A percentile compares a stretch with the other conserved stretches of the same genome.
These are phyloP conservation scores for Muschampia plurimacula DNA, from an alignment of 2,888 invertebrate genomes.

Conservation along the genomic window DNA sequence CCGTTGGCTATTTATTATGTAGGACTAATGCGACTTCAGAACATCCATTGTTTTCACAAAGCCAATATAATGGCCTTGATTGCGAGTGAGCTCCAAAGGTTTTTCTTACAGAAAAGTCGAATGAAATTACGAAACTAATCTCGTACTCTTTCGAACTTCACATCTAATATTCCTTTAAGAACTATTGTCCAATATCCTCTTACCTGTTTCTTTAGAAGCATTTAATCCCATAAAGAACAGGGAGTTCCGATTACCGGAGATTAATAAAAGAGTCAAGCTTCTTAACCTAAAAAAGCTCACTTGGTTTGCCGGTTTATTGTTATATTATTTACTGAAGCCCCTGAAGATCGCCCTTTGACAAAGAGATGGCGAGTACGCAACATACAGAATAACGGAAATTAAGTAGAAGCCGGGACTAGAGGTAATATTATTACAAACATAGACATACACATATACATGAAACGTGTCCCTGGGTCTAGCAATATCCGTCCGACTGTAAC, in stretches of 20 bases:
- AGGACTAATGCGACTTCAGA: slow-evolving; percentile 30
- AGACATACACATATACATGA: slow-evolving; percentile 13
- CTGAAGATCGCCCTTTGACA: slow-evolving; percentile 7
- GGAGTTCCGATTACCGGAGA: slow-evolving; percentile 28
- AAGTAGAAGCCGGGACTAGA: background rate
- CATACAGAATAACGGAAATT: slow-evolving; percentile 33
- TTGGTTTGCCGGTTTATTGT: slow-evolving; percentile 12
- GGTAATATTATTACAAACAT: slow-evolving; percentile 9
- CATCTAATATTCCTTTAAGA: slow-evolving; percentile 29
- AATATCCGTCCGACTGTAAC: slow-evolving; percentile 27
- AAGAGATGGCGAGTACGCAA: slow-evolving; percentile 8
- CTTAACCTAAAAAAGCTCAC: slow-evolving; percentile 20
- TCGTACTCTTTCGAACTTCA: slow-evolving; percentile 1
- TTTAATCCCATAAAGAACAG: slow-evolving; percentile 33
- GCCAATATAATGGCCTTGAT: slow-evolving; percentile 14
- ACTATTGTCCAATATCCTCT: slow-evolving; percentile 14
- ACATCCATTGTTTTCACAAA: slow-evolving; percentile 19
- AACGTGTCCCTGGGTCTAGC: slow-evolving; percentile 7
- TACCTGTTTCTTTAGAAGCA: slow-evolving; percentile 7
- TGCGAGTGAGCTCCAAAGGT: slow-evolving; percentile 14
- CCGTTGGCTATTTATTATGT: slow-evolving; percentile 24
- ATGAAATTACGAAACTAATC: slow-evolving; percentile 26
- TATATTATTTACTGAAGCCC: slow-evolving; percentile 25
- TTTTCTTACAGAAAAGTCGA: slow-evolving; percentile 13
- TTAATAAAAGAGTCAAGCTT: slow-evolving; percentile 21